Percentiles rank a stretch among this genome's conserved stretches.
These are phyloP conservation scores for Ispidina picta DNA, from an alignment of 2,797 vertebrate species.

Conservation along the genomic window DNA sequence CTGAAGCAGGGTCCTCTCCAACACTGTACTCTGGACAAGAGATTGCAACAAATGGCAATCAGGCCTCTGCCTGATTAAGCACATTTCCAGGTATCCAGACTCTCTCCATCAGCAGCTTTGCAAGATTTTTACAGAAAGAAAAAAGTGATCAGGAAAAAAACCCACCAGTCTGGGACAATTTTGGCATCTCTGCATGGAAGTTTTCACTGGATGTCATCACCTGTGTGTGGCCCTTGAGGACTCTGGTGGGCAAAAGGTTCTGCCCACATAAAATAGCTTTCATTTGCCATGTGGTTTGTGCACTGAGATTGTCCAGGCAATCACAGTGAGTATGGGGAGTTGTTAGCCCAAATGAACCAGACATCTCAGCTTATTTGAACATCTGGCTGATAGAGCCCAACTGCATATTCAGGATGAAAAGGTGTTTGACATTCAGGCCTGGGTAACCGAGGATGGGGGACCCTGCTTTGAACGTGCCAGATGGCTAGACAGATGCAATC, in stretches of 20 bases:
- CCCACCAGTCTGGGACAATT: not conserved
- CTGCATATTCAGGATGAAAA: not conserved
- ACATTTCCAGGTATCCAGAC: not conserved
- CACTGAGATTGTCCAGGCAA: slow-evolving; percentile 39
- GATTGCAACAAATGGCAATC: not conserved
- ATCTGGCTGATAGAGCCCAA: slow-evolving; percentile 65
- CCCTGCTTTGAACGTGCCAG: slow-evolving; percentile 37
- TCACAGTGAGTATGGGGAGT: slow-evolving; percentile 45
- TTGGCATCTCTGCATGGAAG: not conserved
- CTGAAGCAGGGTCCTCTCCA: not conserved
- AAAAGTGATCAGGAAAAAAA: not conserved
- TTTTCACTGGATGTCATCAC: slow-evolving; percentile 40
- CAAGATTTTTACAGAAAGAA: not conserved
- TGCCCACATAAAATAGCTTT: slow-evolving; percentile 15
- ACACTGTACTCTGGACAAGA: not conserved
- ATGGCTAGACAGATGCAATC: slow-evolving; percentile 61
- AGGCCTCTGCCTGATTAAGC: not conserved
- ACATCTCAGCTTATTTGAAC: slow-evolving; percentile 58
- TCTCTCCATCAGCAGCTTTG: not conserved
- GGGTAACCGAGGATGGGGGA: slow-evolving; percentile 57
- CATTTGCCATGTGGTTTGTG: slow-evolving; percentile 39
- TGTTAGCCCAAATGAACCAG: slow-evolving; percentile 63
- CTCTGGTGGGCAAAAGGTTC: not conserved
- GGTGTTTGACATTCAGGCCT: slow-evolving; percentile 72
- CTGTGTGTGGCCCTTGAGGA: not conserved